Evolutionary conservation across 2,797 vertebrate species (phyloP).

Genomic region (Dermochelys coriacea): DNA sequence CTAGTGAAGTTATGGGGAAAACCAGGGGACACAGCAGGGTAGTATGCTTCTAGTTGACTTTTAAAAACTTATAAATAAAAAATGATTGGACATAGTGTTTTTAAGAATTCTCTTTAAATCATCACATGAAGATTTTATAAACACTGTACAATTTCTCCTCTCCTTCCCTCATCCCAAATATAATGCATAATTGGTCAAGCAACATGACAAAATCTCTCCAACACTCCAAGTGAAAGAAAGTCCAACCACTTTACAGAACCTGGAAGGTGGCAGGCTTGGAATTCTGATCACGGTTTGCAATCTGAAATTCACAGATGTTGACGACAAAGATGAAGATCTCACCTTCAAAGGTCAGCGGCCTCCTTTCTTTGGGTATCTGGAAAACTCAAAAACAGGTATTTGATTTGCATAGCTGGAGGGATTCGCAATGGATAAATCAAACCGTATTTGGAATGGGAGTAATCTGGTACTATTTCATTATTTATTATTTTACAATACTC

Average conservation of each 20-base stretch:
- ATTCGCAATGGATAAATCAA: not conserved
- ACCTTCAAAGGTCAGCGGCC: slow-evolving; percentile 76
- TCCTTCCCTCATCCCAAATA: not conserved
- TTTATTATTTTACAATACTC: too few relatives aligned
- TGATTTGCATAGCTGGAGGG: not conserved
- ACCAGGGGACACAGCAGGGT: not conserved
- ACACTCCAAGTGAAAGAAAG: slow-evolving; percentile 71
- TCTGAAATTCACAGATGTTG: slow-evolving; percentile 71
- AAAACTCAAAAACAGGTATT: slow-evolving; percentile 78
- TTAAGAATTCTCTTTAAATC: not conserved
- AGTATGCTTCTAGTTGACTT: not conserved
- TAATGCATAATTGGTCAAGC: slow-evolving; percentile 68
- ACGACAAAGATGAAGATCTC: slow-evolving; percentile 78
- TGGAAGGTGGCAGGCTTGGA: slow-evolving; percentile 65
- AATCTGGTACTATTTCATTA: too few relatives aligned
- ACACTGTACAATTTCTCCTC: not conserved
- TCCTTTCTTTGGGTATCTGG: slow-evolving; percentile 80
- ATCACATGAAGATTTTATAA: not conserved
- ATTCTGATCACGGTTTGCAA: slow-evolving; percentile 75
- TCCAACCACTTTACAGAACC: slow-evolving; percentile 70
- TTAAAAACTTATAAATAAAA: not conserved
- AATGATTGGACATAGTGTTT: not conserved
- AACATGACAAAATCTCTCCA: slow-evolving; percentile 77
- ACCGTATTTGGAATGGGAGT: not conserved
- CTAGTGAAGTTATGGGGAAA: not conserved